Evolutionary conservation across 2,888 invertebrate species (phyloP).

Genomic region (Erynnis tages): DNA sequence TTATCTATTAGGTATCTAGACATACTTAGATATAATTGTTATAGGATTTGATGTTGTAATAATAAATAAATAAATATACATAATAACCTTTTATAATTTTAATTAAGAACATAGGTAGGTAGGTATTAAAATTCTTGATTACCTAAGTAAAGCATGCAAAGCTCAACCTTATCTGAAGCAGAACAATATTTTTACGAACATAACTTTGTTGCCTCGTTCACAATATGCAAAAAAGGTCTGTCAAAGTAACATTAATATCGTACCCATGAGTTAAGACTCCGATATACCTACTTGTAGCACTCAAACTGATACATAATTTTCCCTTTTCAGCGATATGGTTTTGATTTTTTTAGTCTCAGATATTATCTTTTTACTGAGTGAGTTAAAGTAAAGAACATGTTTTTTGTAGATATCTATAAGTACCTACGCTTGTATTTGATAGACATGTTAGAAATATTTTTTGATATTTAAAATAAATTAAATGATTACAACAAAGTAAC

Average conservation of each 20-base stretch:
- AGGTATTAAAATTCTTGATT: background rate
- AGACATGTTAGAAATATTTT: too few relatives aligned
- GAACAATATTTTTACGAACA: background rate
- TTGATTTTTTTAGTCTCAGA: conserved; percentile 17
- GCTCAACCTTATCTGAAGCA: background rate
- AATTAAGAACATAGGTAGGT: too few relatives aligned
- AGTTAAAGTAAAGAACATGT: too few relatives aligned
- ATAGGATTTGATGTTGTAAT: too few relatives aligned
- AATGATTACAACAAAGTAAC: too few relatives aligned
- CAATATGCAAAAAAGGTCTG: conserved; percentile 4
- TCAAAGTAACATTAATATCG: conserved; percentile 21
- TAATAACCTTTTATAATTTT: too few relatives aligned
- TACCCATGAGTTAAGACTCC: conserved; percentile 7
- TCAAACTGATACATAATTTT: conserved; percentile 15
- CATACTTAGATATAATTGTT: too few relatives aligned
- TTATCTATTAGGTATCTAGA: too few relatives aligned
- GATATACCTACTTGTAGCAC: conserved; percentile 17
- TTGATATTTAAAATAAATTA: too few relatives aligned
- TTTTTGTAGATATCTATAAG: too few relatives aligned
- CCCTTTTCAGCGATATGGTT: conserved; percentile 17
- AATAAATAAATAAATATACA: too few relatives aligned
- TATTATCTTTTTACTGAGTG: conserved; percentile 11
- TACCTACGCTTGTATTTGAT: too few relatives aligned
- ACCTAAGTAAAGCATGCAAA: background rate
- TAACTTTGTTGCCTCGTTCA: conserved; percentile 1